Evolutionary conservation across 2,888 invertebrate species (phyloP).

Genomic region (Coelopa pilipes): DNA sequence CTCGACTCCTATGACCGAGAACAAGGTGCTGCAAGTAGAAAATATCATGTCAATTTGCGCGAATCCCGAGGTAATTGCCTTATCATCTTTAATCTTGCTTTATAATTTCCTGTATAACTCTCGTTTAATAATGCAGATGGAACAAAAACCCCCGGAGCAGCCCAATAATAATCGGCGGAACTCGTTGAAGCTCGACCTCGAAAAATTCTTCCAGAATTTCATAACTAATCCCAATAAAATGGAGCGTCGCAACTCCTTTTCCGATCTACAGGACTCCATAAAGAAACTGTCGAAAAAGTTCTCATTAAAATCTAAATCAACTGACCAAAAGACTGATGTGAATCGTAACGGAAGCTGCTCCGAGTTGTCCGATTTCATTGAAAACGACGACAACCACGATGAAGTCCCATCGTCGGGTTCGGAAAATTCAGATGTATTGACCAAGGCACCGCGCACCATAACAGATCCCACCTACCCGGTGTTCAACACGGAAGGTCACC

Average conservation of each 20-base stretch:
- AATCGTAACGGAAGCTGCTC: constrained; percentile 54
- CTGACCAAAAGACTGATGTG: constrained; percentile 66
- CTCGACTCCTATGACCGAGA: constrained; percentile 82
- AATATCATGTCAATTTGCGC: constrained; percentile 81
- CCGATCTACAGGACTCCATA: constrained; percentile 73
- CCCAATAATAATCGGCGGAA: constrained; percentile 49
- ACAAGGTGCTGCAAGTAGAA: constrained; percentile 78
- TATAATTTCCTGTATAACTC: not conserved
- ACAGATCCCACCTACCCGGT: constrained; percentile 83
- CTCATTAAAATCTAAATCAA: constrained; percentile 67
- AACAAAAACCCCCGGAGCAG: constrained; percentile 19
- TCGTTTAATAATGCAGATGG: no score
- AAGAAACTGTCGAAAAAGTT: constrained; percentile 71
- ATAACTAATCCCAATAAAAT: constrained; percentile 60
- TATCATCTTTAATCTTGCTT: not conserved
- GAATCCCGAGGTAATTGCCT: constrained; percentile 64
- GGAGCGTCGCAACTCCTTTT: constrained; percentile 70
- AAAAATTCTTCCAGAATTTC: constrained; percentile 64
- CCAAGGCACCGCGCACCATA: constrained; percentile 75
- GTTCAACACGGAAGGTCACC: constrained; percentile 78
- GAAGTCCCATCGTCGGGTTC: constrained; percentile 42
- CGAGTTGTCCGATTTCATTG: constrained; percentile 56
- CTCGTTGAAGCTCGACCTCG: constrained; percentile 62
- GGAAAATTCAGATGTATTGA: constrained; percentile 55
- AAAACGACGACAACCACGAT: constrained; percentile 49